Percentiles rank a stretch among this genome's conserved stretches.
These are phyloP conservation scores for Helobdella robusta DNA, from an alignment of 2,888 invertebrate genomes.

Conservation along the genomic window DNA sequence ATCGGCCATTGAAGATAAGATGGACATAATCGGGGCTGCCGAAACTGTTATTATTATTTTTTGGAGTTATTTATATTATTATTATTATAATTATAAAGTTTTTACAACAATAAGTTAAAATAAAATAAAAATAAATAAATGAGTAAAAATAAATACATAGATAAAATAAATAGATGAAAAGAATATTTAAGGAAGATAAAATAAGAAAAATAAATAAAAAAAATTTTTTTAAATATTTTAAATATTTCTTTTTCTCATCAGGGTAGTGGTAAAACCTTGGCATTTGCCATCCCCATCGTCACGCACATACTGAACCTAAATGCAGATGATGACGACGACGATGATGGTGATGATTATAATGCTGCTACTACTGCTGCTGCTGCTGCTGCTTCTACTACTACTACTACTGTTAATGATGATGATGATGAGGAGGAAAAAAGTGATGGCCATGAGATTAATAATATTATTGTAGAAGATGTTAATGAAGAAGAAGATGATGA, in stretches of 20 bases:
- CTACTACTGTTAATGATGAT: background rate
- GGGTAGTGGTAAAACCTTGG: slow-evolving; percentile 95
- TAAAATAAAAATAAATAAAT: background rate
- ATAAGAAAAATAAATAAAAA: background rate
- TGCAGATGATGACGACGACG: slow-evolving; percentile 17
- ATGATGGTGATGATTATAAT: slow-evolving; percentile 14
- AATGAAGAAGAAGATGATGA: slow-evolving; percentile 12
- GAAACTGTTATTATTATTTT: slow-evolving; percentile 60
- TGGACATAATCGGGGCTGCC: slow-evolving; percentile 93
- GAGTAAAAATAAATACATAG: background rate
- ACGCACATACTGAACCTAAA: slow-evolving; percentile 61
- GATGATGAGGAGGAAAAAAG: slow-evolving; percentile 5
- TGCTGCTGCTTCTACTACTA: slow-evolving; percentile 4
- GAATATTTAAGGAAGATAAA: background rate
- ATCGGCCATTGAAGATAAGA: slow-evolving; percentile 57
- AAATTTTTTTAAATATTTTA: background rate
- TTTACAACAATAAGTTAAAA: background rate
- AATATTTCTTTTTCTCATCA: no score
- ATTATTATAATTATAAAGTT: background rate
- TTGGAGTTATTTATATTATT: background rate
- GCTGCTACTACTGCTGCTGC: background rate
- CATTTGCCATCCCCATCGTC: slow-evolving; percentile 88
- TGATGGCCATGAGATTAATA: slow-evolving; percentile 13
- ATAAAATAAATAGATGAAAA: background rate
- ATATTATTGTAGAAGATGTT: slow-evolving; percentile 9